A percentile compares a stretch with the other conserved stretches of the same genome.
Evolutionary conservation across 2,797 vertebrate genomes (phyloP).

Genomic region (Hipposideros larvatus): DNA sequence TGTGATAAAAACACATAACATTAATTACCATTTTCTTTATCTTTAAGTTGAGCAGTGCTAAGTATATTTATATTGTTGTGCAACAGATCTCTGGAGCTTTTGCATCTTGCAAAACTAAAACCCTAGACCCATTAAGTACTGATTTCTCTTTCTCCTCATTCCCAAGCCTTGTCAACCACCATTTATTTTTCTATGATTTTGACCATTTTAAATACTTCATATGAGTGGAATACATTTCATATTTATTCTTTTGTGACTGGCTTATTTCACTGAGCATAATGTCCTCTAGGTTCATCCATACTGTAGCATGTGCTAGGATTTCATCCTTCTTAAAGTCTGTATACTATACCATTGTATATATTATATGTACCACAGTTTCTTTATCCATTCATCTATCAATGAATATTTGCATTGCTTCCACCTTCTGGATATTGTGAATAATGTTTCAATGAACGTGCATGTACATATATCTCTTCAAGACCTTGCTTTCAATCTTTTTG

Average conservation of each 20-base stretch:
- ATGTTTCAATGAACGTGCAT: neutral
- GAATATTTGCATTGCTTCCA: neutral
- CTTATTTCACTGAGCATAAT: neutral
- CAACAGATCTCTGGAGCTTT: neutral
- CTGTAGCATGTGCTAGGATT: neutral
- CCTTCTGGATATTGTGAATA: neutral
- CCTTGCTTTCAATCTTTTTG: neutral
- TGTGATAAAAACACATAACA: neutral
- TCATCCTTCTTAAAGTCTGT: neutral
- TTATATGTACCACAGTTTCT: neutral
- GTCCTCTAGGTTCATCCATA: neutral
- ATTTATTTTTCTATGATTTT: neutral
- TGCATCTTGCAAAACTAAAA: neutral
- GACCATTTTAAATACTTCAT: neutral
- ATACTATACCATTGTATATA: neutral
- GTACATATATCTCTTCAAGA: neutral
- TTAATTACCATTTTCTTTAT: neutral
- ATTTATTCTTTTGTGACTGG: neutral
- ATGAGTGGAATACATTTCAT: neutral
- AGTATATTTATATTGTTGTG: neutral
- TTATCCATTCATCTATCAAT: neutral
- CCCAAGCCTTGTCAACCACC: neutral
- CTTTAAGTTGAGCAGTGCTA: neutral
- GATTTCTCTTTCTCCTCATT: neutral
- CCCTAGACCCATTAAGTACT: neutral